Evolutionary conservation across 2,888 invertebrate species (phyloP), one percentile per base, ranked within the genome.

Genomic region (Nomada ruficornis): DNA sequence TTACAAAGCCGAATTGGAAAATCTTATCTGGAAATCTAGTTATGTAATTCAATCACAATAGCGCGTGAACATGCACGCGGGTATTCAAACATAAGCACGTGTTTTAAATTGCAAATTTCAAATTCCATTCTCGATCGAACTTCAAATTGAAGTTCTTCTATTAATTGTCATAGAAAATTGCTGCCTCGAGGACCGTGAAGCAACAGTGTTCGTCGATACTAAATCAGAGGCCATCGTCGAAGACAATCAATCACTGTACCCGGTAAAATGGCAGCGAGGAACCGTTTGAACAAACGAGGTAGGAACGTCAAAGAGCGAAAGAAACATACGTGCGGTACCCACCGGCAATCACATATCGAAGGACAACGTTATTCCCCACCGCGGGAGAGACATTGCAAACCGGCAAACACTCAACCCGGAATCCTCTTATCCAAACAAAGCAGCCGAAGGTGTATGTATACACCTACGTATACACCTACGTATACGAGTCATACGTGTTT

Each of bases 401-500:
- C 69, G 54, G 67, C 76, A 73, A 76, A 72, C 74, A 77, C 77
- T 78, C 76, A 15, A 36, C 60, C 20, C 23, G 29, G 69, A 77
- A 86, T 84, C 82, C 84, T 82, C 80, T 79, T 77, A 74, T 74
- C 67, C 79, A 84, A 80, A 81, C 80, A 77, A 74, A 77, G 60
- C 67, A 64, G 42, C 64, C 54, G 42, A 42, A 74, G 74, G 67
- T 68, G 77, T 71, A 50, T 62, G 36, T 20, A 26, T 26, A 26
- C 26, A 26, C 26, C 26, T 26, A 50, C 65, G 36, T 20, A 26
- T 26, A 26, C 26, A 26, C 26, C 26, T 26, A 26, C 23, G 59
- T 68, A 9, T 68, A 67, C 70, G 60, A 67, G 47, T 5, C 11
- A 26, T n/a, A 57, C 36, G 63, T 26, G 77, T 54, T 83, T 78